Conservation (phyloP, 2,113 vertebrate species). For the Chaetodon trifascialis region DNA sequence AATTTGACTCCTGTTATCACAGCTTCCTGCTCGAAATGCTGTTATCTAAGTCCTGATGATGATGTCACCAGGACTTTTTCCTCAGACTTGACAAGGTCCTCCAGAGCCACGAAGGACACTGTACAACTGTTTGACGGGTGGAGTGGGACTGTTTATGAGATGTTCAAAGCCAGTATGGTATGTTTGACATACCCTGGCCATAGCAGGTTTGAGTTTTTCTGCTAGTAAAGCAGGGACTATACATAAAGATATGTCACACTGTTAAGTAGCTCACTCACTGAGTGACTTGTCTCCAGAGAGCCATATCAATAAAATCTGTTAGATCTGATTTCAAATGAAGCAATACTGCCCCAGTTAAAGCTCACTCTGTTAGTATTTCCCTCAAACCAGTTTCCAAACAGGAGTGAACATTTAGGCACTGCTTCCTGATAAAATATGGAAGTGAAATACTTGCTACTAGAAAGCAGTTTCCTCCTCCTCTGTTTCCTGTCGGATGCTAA, state of each 20-base stretch:
- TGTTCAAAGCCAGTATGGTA: not conserved
- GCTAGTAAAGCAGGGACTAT: no score
- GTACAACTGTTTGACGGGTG: no score
- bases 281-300: no score
- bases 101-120: not conserved
- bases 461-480: constrained; percentile 24
- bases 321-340: not conserved
- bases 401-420: not conserved
- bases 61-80: not conserved
- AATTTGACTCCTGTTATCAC: not conserved
- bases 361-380: constrained; percentile 5
- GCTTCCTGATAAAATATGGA: constrained; percentile 21
- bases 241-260: not conserved
- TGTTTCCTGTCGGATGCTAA: constrained; percentile 38
- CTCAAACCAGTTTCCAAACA: constrained; percentile 6
- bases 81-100: not conserved
- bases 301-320: not conserved
- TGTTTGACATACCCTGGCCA: not conserved
- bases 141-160: not conserved
- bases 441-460: constrained; percentile 6
- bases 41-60: not conserved
- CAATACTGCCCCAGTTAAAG: not conserved
- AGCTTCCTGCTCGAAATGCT: not conserved
- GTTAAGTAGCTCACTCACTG: not conserved
- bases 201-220: not conserved